Evolutionary conservation across 35 echinoderm and acorn worm species (phyloP), one percentile per base, ranked within the genome.

Genomic region (Eucidaris tribuloides): DNA sequence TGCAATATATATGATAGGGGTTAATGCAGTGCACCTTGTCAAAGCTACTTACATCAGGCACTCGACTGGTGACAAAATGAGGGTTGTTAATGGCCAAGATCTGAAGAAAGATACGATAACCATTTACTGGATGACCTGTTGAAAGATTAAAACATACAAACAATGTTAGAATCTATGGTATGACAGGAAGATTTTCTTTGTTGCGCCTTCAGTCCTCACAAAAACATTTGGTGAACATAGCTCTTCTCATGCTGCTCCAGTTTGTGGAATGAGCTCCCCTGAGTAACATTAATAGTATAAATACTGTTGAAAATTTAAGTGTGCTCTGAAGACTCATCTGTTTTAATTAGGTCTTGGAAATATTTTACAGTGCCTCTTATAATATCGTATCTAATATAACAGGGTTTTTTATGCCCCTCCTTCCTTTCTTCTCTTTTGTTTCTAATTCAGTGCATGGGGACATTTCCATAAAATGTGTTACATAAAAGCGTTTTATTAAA

Each of bases 81-180:
- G 93, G 93, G 25, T 91, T 43, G 58, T 91, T 80, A 36, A 57
- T 77, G 2, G 88, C 89, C 24, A 96, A 58, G 20, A 91, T 56
- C 70, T 96, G 93, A 28, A 96, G 42, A 58, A 92, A 96, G 9
- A 96, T 77, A 58, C 93, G 71, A 81, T 96, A 96, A n/a, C 88
- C 88, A 84, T 91, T 84, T 11, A 87, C 88, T 58, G 93, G 50
- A 45, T 86, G 84, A 34, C 84, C 93, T 96, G 71, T 5, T 9
- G 17, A 13, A 33, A 43, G 3, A 18, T 58, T 18, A 58, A 24
- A 6, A 18, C 54, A 22, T 17, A 56, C 50, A 56, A 56, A 17
- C 0, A 56, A 56, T 0, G 22, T 14, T 56, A 0, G 50, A 14
- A 56, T 17, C 0, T 56, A 17, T 0, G 14, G 22, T 14, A 0